phyloP scores from a whole-genome alignment of 2,113 vertebrate genomes.

The Hemibagrus wyckioides region DNA sequence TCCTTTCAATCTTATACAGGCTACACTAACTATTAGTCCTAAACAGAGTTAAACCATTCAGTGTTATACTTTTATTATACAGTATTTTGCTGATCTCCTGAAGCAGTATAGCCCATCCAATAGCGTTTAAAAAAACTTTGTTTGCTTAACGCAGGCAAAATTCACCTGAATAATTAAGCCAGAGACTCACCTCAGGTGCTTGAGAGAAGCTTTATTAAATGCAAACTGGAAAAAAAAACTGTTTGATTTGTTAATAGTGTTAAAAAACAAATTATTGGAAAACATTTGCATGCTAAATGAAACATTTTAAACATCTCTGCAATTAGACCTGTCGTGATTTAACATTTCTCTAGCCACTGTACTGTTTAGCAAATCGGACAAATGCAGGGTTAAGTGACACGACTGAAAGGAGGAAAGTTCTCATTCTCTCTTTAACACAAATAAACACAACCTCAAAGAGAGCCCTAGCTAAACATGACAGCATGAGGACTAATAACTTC shows the following conservation, averaged over 20 bases:
- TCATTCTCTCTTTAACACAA: not conserved
- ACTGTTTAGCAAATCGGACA: not conserved
- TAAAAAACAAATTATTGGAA: not conserved
- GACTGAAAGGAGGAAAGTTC: not conserved
- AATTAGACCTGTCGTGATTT: not conserved
- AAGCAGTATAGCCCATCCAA: not conserved
- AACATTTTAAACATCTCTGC: not conserved
- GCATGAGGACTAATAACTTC: not conserved
- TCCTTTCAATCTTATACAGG: not conserved
- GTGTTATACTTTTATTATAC: too few species aligned
- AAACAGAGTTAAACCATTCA: not conserved
- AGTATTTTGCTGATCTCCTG: not conserved
- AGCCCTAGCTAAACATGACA: not conserved
- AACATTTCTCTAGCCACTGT: not conserved
- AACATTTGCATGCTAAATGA: not conserved
- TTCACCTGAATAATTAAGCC: not conserved
- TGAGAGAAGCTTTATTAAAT: slow-evolving; percentile 1
- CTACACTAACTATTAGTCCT: not conserved
- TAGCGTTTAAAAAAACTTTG: not conserved
- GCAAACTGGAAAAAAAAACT: not conserved
- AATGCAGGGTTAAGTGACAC: not conserved
- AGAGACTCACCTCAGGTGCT: not conserved
- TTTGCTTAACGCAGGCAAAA: not conserved
- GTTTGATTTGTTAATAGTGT: not conserved
- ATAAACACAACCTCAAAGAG: not conserved